A percentile compares a stretch with the other conserved stretches of the same genome.
Conservation (phyloP, 2,797 vertebrate species). For the Yasuhikotakia modesta region DNA sequence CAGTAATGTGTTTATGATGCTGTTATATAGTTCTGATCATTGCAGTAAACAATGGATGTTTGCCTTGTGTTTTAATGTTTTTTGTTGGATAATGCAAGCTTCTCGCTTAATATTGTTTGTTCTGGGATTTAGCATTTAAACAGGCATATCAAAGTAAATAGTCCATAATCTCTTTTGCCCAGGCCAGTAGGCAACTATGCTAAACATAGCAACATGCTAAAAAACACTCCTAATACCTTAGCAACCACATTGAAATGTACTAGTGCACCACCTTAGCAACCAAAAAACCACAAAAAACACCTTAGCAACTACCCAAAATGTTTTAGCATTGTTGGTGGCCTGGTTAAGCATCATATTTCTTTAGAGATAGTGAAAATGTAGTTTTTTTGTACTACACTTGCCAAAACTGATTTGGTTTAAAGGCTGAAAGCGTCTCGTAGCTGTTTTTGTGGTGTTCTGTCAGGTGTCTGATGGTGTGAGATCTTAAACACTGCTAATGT, state of each 20-base stretch:
- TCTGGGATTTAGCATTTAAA: not conserved
- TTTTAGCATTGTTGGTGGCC: not conserved
- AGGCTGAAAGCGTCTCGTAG: not conserved
- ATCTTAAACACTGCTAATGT: conserved; percentile 23
- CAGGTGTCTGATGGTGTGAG: not conserved
- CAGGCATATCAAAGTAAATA: not conserved
- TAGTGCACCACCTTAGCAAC: not conserved
- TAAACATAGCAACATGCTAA: not conserved
- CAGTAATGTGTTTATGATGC: too few relatives aligned
- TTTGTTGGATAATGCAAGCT: too few relatives aligned
- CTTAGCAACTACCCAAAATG: not conserved
- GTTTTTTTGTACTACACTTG: not conserved
- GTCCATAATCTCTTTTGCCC: not conserved
- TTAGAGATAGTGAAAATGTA: not conserved
- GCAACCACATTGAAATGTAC: not conserved
- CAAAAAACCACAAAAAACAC: not conserved
- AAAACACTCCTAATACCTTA: not conserved
- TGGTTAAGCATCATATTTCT: not conserved
- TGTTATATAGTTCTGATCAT: too few relatives aligned
- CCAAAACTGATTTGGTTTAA: not conserved
- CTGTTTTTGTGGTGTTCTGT: not conserved
- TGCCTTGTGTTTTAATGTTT: too few relatives aligned
- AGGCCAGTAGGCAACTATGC: not conserved
- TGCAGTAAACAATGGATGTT: too few relatives aligned
- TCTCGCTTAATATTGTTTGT: not conserved